Evolutionary conservation across 2,888 invertebrate genomes (phyloP), one percentile per base, ranked within the genome.

Genomic region (Melanchra persicariae): DNA sequence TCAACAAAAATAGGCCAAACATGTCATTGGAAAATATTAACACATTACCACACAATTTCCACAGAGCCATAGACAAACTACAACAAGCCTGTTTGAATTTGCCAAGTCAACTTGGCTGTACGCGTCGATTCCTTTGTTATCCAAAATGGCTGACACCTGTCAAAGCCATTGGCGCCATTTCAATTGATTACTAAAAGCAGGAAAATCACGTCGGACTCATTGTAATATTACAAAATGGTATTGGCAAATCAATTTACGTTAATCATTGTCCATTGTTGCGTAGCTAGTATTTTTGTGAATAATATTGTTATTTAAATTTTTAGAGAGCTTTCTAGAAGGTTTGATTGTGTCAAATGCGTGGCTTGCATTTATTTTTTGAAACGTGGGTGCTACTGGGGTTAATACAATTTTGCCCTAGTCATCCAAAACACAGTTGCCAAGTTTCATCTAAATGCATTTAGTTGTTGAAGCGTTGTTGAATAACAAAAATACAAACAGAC

Each of bases 121-220:
- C 65, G 76, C 80, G 45, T 70, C 74, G 59, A 57, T 80, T 74
- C 83, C 84, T 83, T 84, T 84, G 85, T 85, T 78, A 84, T 66
- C 69, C 70, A 84, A 84, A 85, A 84, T 85, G 85, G 85, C 80
- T 70, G 84, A 80, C 85, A 84, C 77, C 85, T 84, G 83, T 85
- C 85, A 84, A 84, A 71, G 66, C 58, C 83, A 84, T 76, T 77
- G 79, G 69, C 76, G 85, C 84, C 62, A 80, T 76, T 80, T 74
- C 80, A 65, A 82, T 76, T 84, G 75, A 84, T 84, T 84, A 84
- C 78, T 49, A 79, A 79, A 83, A 71, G 64, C 83, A 77, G 72
- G 85, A 70, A 84, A 84, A 84, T 84, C 71, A 82, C 79, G 70
- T 65, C 58, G 34, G 55, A 47, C 62, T 79, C 64, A 79, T 79